These are phyloP conservation scores for Drosophila suzukii DNA, from an alignment of 1,140 invertebrate species.

Conservation along the genomic window DNA sequence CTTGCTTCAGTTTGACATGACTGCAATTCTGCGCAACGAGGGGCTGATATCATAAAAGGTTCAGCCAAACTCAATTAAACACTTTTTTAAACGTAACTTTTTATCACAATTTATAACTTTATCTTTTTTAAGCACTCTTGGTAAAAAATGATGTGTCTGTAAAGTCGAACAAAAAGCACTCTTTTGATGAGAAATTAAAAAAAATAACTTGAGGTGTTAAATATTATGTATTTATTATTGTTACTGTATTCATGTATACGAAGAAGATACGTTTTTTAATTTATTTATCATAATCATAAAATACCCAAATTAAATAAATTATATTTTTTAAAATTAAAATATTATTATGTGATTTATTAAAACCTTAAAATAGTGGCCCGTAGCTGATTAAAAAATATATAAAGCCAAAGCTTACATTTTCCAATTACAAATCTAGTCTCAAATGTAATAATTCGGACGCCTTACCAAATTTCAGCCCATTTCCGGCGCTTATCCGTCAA, in stretches of 20 bases:
- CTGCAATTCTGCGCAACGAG: conserved; percentile 71
- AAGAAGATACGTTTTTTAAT: not conserved
- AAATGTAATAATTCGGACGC: not conserved
- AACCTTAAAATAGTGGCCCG: too few relatives aligned
- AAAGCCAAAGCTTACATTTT: not conserved
- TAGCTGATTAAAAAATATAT: too few relatives aligned
- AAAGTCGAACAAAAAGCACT: not conserved
- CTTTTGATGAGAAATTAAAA: not conserved
- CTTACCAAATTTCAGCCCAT: not conserved
- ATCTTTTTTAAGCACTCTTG: not conserved
- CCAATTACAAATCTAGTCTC: not conserved
- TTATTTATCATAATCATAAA: too few relatives aligned
- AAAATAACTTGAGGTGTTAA: not conserved
- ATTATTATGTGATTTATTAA: too few relatives aligned
- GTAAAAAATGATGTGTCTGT: not conserved
- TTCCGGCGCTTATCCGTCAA: not conserved
- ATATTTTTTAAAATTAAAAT: not conserved
- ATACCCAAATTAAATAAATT: not conserved
- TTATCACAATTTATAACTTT: not conserved
- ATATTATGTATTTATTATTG: not conserved
- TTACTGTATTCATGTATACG: not conserved
- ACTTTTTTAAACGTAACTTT: not conserved
- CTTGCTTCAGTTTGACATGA: conserved; percentile 84
- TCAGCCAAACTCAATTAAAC: conserved; percentile 33
- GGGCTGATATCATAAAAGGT: conserved; percentile 63